Evolutionary conservation across 2,113 vertebrate genomes (phyloP).

Genomic region (Anser brachyrhynchus): DNA sequence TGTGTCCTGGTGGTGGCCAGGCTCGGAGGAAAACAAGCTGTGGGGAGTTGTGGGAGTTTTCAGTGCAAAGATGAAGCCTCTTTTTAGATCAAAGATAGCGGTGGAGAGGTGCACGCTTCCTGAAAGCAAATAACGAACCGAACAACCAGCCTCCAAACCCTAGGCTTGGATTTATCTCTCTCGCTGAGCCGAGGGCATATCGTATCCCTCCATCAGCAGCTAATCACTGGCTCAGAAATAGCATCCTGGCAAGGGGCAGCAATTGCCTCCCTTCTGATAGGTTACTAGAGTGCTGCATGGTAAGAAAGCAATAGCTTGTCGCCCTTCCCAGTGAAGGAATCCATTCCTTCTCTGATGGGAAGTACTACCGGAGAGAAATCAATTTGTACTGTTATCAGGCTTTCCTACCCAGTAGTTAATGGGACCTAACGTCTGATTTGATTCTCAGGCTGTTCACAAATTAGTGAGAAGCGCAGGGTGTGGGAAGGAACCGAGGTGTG

Average conservation of each 20-base stretch:
- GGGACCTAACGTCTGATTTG: background rate
- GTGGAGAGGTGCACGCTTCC: background rate
- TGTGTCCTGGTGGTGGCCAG: background rate
- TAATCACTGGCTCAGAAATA: background rate
- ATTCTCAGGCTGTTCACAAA: background rate
- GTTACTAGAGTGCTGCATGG: background rate
- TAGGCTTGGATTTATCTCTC: conserved; percentile 10
- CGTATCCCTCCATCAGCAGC: conserved; percentile 15
- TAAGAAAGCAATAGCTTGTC: background rate
- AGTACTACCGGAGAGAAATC: background rate
- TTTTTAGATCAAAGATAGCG: background rate
- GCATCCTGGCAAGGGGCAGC: background rate
- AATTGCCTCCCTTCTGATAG: background rate
- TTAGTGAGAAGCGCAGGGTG: background rate
- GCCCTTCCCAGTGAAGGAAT: background rate
- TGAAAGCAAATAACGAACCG: background rate
- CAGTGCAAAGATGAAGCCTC: background rate
- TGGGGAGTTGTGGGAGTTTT: background rate
- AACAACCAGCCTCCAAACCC: background rate
- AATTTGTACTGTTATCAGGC: background rate
- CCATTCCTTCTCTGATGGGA: background rate
- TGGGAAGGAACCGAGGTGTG: background rate
- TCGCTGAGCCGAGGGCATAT: background rate
- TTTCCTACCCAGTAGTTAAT: background rate
- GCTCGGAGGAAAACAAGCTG: background rate